Conservation (phyloP, 2,888 invertebrate genomes). For the Hesperia comma region DNA sequence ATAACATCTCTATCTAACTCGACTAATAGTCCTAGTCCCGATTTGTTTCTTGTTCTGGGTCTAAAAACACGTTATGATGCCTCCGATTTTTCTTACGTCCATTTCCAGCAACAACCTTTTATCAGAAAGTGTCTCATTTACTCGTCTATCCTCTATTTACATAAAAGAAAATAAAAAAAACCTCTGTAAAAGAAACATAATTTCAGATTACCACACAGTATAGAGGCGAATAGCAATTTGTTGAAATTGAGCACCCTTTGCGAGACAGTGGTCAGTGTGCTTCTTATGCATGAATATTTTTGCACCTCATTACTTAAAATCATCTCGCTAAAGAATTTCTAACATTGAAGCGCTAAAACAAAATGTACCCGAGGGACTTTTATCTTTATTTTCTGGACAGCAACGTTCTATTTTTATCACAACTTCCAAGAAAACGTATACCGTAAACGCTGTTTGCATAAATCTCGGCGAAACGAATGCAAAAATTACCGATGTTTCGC, state of each 20-base stretch:
- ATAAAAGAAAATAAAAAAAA: no score
- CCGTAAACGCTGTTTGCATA: constrained; percentile 45
- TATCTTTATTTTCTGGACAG: not conserved
- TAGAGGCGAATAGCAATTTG: constrained; percentile 14
- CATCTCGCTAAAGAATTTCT: constrained; percentile 44
- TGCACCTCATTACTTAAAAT: constrained; percentile 59
- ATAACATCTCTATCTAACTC: no score
- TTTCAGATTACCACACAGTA: constrained; percentile 4
- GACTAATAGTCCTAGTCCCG: no score
- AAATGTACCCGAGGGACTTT: constrained; percentile 32
- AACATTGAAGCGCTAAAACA: constrained; percentile 37
- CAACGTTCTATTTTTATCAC: constrained; percentile 40
- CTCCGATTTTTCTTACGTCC: no score
- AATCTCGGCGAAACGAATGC: constrained; percentile 52
- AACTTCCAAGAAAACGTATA: constrained; percentile 2
- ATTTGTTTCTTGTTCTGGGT: no score
- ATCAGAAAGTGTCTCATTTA: no score
- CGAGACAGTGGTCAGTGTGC: constrained; percentile 15
- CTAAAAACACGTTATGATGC: no score
- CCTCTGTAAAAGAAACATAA: not conserved
- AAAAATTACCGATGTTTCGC: constrained; percentile 52
- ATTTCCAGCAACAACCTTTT: no score
- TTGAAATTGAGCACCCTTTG: constrained; percentile 15
- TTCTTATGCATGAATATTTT: constrained; percentile 53
- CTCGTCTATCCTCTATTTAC: no score